Conservation (phyloP, 2,113 vertebrate species). For the Psilopsiagon aymara region DNA sequence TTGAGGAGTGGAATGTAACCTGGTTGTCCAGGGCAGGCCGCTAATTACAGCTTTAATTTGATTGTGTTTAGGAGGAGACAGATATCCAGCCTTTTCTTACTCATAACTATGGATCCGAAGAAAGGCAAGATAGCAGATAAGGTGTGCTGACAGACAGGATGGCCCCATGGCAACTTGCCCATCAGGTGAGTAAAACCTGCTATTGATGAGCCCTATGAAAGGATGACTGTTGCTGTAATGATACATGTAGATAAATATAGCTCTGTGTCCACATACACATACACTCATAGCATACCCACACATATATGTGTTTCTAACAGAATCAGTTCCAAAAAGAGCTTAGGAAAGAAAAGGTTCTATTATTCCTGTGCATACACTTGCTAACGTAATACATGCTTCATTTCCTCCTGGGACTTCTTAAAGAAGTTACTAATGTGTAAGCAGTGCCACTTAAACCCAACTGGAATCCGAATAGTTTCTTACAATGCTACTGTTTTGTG, state of each 20-base stretch:
- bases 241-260: neutral
- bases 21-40: constrained; percentile 55
- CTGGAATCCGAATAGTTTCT: neutral
- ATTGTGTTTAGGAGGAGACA: constrained; percentile 78
- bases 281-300: neutral
- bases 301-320: neutral
- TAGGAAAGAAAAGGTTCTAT: neutral
- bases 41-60: constrained; percentile 78
- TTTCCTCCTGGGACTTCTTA: neutral
- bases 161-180: constrained; percentile 74
- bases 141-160: constrained; percentile 71
- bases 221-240: constrained; percentile 14
- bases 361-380: neutral
- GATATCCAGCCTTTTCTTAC: constrained; percentile 71
- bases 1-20: constrained; percentile 23
- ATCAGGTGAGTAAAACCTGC: constrained; percentile 73
- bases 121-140: constrained; percentile 75
- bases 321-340: neutral
- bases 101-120: constrained; percentile 70
- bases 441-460: constrained; percentile 12
- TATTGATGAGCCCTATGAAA: constrained; percentile 67
- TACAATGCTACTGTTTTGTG: constrained; percentile 20
- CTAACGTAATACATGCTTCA: neutral
- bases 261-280: neutral
- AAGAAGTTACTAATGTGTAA: neutral